Conservation (phyloP, 2,113 vertebrate genomes). For the Halcyon senegalensis region DNA sequence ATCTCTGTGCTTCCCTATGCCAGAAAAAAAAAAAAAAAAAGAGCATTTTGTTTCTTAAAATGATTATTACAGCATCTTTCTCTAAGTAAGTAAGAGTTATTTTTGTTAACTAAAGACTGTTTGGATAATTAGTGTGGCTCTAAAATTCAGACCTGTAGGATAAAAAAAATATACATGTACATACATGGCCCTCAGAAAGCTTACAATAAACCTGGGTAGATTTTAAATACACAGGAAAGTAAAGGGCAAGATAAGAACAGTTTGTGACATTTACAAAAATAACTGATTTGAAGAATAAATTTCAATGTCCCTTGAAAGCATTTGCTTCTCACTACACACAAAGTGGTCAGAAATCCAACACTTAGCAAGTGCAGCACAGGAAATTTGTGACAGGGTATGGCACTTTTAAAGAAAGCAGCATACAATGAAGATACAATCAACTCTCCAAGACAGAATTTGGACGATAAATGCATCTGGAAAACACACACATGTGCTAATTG, state of each 20-base stretch:
- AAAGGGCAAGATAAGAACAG: background rate
- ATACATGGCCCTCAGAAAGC: background rate
- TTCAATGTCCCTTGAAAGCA: background rate
- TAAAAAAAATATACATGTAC: background rate
- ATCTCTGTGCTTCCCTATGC: background rate
- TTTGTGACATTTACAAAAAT: background rate
- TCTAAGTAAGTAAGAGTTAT: background rate
- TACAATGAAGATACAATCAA: background rate
- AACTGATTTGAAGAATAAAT: background rate
- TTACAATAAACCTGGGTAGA: background rate
- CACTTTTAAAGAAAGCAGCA: background rate
- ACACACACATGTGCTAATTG: background rate
- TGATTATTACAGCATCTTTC: background rate
- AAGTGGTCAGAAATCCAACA: background rate
- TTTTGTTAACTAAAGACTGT: background rate
- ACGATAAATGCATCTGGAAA: background rate
- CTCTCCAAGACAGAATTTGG: background rate
- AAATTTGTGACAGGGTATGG: background rate
- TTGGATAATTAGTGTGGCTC: background rate
- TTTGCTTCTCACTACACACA: background rate
- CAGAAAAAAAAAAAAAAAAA: too few relatives aligned
- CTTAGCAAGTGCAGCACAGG: accelerated
- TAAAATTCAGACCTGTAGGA: background rate
- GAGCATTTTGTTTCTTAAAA: background rate
- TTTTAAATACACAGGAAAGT: background rate